phyloP scores from a whole-genome alignment of 2,797 vertebrate genomes.

The Aldrovandia affinis region DNA sequence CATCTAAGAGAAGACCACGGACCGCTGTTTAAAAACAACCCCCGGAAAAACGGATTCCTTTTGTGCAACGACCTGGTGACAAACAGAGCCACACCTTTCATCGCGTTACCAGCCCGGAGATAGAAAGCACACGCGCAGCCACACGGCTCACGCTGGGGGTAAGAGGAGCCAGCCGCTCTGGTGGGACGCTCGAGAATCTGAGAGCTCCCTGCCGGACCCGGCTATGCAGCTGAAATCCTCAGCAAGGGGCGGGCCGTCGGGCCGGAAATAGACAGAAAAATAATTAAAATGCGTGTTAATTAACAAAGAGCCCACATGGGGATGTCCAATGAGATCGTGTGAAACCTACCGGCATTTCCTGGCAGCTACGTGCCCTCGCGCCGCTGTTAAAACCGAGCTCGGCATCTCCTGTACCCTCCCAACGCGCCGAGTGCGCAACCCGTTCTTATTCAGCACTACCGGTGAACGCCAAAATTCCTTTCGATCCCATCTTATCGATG shows the following conservation, averaged over 20 bases:
- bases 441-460: not conserved
- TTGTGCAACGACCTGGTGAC: not conserved
- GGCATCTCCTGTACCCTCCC: not conserved
- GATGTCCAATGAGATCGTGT: not conserved
- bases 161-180: not conserved
- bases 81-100: not conserved
- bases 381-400: not conserved
- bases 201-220: conserved; percentile 17
- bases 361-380: not conserved
- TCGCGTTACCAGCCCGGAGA: not conserved
- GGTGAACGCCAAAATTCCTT: not conserved
- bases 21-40: not conserved
- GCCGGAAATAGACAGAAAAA: conserved; percentile 34
- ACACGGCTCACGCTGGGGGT: not conserved
- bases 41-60: not conserved
- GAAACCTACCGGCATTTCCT: not conserved
- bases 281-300: conserved; percentile 26
- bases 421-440: not conserved
- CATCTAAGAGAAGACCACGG: not conserved
- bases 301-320: conserved; percentile 16
- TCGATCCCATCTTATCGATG: not conserved
- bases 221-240: conserved; percentile 12
- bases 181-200: conserved; percentile 3
- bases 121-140: not conserved
- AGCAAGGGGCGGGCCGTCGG: not conserved